Conservation (phyloP, 2,113 vertebrate species). For the Spea bombifrons region DNA sequence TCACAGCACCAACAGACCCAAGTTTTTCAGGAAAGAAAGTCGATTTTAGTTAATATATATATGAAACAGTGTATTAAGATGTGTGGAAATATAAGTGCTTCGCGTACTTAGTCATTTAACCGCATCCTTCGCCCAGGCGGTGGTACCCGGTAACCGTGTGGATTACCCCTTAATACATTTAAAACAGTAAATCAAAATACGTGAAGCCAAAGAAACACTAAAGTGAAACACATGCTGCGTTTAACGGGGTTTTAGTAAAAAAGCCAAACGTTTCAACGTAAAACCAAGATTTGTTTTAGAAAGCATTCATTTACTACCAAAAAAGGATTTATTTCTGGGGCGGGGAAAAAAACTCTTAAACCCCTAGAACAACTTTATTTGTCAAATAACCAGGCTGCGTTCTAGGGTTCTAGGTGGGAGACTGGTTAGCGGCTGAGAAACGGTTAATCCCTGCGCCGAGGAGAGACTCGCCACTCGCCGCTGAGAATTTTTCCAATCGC, state of each 20-base stretch:
- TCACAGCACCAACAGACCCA: no score
- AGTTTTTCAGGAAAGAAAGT: no score
- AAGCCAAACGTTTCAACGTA: slow-evolving; percentile 56
- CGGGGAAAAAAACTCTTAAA: no score
- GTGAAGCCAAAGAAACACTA: slow-evolving; percentile 51
- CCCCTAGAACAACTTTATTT: no score
- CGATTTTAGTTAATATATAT: no score
- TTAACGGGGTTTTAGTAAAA: slow-evolving; percentile 28
- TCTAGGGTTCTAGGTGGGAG: no score
- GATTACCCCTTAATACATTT: slow-evolving; percentile 43
- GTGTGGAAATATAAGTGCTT: neutral
- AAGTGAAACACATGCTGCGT: slow-evolving; percentile 57
- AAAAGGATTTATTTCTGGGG: slow-evolving; percentile 54
- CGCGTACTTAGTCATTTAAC: neutral
- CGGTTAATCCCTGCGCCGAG: neutral
- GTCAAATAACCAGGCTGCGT: no score
- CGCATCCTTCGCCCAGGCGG: neutral
- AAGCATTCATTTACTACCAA: slow-evolving; percentile 52
- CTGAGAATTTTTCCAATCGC: neutral
- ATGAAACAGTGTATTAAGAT: neutral
- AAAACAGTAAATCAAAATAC: slow-evolving; percentile 52
- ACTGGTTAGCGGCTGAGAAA: slow-evolving; percentile 30
- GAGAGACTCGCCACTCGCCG: neutral
- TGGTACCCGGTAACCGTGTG: neutral
- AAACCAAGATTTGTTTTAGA: slow-evolving; percentile 58